phyloP scores from a whole-genome alignment of 1,140 invertebrate species.

The Antheraea pernyi region DNA sequence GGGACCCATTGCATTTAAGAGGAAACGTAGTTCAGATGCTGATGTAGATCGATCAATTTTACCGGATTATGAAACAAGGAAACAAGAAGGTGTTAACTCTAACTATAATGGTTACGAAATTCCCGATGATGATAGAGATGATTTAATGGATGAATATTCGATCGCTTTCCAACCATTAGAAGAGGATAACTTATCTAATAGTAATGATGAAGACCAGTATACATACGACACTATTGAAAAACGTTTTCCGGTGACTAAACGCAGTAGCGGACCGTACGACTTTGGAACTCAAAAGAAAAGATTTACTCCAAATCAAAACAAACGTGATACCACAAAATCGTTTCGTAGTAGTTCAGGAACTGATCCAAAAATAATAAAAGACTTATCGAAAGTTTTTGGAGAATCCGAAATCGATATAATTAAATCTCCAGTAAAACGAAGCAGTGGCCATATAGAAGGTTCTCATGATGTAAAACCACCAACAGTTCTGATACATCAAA shows the following conservation, averaged over 20 bases:
- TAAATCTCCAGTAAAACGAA: constrained; percentile 72
- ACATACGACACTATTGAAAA: constrained; percentile 75
- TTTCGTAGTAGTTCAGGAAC: constrained; percentile 75
- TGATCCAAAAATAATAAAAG: constrained; percentile 78
- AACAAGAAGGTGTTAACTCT: constrained; percentile 54
- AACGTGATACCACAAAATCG: constrained; percentile 53
- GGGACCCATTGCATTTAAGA: constrained; percentile 76
- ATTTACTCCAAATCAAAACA: constrained; percentile 64
- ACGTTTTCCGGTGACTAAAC: constrained; percentile 83
- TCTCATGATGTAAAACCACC: constrained; percentile 67
- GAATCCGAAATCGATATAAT: constrained; percentile 54
- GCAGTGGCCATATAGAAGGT: constrained; percentile 52
- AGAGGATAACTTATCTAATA: constrained; percentile 67
- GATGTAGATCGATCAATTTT: constrained; percentile 44
- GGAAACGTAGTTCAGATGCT: constrained; percentile 68
- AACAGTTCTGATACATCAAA: constrained; percentile 44
- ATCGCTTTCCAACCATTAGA: constrained; percentile 79
- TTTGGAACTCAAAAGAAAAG: constrained; percentile 74
- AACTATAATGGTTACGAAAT: constrained; percentile 69
- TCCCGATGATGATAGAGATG: constrained; percentile 62
- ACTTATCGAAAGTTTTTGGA: constrained; percentile 79
- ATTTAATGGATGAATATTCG: constrained; percentile 78
- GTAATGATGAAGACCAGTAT: constrained; percentile 67
- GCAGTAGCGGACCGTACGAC: constrained; percentile 76
- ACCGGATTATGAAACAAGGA: constrained; percentile 57